Evolutionary conservation across 2,797 vertebrate species (phyloP).

Genomic region (Carduelis carduelis): DNA sequence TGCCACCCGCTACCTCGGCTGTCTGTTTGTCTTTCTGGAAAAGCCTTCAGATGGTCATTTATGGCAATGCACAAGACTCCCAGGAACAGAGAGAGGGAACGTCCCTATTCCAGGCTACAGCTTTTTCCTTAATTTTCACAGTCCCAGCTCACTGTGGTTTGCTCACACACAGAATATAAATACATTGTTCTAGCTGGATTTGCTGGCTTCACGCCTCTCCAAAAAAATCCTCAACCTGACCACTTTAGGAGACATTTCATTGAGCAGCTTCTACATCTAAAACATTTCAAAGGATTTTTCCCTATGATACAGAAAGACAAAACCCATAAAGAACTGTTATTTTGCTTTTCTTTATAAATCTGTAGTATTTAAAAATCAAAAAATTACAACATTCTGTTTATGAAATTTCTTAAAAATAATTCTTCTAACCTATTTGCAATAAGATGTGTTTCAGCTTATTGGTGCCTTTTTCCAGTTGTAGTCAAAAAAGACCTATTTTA

Average conservation of each 20-base stretch:
- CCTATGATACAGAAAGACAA: neutral
- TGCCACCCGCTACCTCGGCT: neutral
- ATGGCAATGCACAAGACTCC: neutral
- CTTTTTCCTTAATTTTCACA: neutral
- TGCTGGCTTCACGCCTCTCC: neutral
- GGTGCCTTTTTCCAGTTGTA: neutral
- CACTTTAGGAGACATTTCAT: neutral
- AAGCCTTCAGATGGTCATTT: neutral
- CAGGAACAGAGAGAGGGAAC: neutral
- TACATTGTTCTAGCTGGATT: neutral
- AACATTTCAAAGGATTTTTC: neutral
- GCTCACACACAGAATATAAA: neutral
- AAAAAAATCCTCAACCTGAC: neutral
- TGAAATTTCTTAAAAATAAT: neutral
- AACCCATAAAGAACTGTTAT: neutral
- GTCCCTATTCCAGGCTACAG: neutral
- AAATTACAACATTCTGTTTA: neutral
- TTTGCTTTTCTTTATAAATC: neutral
- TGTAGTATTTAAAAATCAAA: neutral
- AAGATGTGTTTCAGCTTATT: neutral
- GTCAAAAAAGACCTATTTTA: neutral
- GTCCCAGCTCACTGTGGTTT: neutral
- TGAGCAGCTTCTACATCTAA: neutral
- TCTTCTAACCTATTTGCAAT: neutral
- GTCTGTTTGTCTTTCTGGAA: neutral